Conservation (phyloP, 2,888 invertebrate genomes). For the Drosophila fulvimacula region DNA sequence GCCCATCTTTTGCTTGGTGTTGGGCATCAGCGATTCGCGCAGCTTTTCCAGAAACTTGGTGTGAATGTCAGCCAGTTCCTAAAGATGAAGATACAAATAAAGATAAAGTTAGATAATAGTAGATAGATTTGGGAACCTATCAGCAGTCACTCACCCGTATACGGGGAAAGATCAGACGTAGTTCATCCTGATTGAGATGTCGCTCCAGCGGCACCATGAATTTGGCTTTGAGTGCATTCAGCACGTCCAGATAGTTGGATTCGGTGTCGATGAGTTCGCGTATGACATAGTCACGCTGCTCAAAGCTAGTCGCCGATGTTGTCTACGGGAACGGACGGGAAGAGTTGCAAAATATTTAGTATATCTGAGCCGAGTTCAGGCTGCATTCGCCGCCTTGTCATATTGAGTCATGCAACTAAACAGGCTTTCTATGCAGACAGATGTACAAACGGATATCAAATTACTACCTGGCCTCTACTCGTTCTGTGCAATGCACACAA, state of each 20-base stretch:
- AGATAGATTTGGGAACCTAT: neutral
- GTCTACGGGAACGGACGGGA: conserved; percentile 60
- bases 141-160: conserved; percentile 89
- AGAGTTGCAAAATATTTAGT: conserved; percentile 28
- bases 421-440: conserved; percentile 17
- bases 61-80: conserved; percentile 95
- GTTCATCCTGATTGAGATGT: conserved; percentile 90
- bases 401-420: conserved; percentile 52
- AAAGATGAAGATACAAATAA: neutral
- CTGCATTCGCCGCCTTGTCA: conserved; percentile 30
- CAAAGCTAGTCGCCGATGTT: conserved; percentile 87
- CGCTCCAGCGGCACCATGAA: conserved; percentile 92
- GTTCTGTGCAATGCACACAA: conserved; percentile 91
- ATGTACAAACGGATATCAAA: conserved; percentile 30
- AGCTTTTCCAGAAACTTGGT: conserved; percentile 93
- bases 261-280: conserved; percentile 98
- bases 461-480: conserved; percentile 86
- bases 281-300: conserved; percentile 96
- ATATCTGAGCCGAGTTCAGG: conserved; percentile 22
- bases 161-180: conserved; percentile 93
- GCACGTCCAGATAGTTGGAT: conserved; percentile 97
- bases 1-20: conserved; percentile 87
- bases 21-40: conserved; percentile 89
- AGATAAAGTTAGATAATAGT: neutral
- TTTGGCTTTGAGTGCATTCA: conserved; percentile 92